These are phyloP conservation scores for Cladopsammia gracilis DNA, from an alignment of 64 coral and sea anemone genomes.

Conservation along the genomic window DNA sequence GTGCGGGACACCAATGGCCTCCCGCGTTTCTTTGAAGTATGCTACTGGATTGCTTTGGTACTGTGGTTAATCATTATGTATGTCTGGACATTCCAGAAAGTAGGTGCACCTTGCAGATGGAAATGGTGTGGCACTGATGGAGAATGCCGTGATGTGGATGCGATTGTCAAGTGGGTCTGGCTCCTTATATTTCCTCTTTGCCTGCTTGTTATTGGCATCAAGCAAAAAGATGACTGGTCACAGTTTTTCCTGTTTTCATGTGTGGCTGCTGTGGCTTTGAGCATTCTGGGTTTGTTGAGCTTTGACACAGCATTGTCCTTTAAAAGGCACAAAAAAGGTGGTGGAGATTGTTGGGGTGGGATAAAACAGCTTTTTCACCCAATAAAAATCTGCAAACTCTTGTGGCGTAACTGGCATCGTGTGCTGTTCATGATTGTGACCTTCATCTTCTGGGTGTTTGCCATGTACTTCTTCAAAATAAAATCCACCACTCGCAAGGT, in stretches of 20 bases:
- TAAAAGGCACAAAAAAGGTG: not conserved
- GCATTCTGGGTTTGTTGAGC: slow-evolving; percentile 76
- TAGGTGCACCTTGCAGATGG: slow-evolving; percentile 58
- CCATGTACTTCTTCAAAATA: slow-evolving; percentile 96
- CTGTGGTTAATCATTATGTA: slow-evolving; percentile 78
- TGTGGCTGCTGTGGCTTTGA: slow-evolving; percentile 74
- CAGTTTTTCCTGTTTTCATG: slow-evolving; percentile 95
- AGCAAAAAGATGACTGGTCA: slow-evolving; percentile 67
- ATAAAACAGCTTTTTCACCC: slow-evolving; percentile 36
- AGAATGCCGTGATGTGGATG: not conserved
- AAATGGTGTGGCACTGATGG: not conserved
- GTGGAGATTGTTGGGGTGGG: not conserved
- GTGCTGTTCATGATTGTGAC: slow-evolving; percentile 61
- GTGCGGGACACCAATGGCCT: slow-evolving; percentile 77
- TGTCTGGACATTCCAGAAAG: slow-evolving; percentile 77
- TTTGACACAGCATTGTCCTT: slow-evolving; percentile 55
- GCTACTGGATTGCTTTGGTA: slow-evolving; percentile 76
- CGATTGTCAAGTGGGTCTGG: slow-evolving; percentile 72
- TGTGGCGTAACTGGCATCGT: slow-evolving; percentile 64
- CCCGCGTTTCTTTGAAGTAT: slow-evolving; percentile 66
- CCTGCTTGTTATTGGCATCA: slow-evolving; percentile 69
- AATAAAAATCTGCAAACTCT: not conserved
- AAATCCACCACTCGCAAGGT: slow-evolving; percentile 80
- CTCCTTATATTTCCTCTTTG: slow-evolving; percentile 85
- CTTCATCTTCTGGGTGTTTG: slow-evolving; percentile 94